phyloP scores from a whole-genome alignment of 2,797 vertebrate genomes.

The Hephaestus fuliginosus region DNA sequence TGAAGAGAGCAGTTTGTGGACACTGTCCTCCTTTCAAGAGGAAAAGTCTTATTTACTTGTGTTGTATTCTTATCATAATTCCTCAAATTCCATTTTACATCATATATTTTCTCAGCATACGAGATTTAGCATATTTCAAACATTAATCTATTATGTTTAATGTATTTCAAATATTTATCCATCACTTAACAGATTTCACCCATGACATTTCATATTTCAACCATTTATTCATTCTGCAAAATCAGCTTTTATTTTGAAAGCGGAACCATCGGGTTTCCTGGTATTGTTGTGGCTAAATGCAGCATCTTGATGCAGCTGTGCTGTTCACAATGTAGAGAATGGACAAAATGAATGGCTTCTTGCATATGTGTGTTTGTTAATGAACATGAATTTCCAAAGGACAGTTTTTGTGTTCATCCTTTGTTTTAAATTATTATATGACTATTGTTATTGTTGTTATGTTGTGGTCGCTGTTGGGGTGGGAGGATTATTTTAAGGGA shows the following conservation, averaged over 20 bases:
- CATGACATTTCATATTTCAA: no score
- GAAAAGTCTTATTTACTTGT: no score
- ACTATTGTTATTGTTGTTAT: background rate
- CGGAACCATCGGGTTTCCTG: slow-evolving; percentile 18
- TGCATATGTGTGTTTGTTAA: background rate
- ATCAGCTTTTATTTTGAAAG: slow-evolving; percentile 53
- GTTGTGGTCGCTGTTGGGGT: background rate
- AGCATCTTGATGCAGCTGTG: slow-evolving; percentile 50
- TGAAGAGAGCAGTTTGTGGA: no score
- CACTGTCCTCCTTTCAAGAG: no score
- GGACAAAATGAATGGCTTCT: slow-evolving; percentile 50
- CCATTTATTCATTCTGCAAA: no score
- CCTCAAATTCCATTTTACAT: no score
- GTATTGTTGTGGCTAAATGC: accelerated
- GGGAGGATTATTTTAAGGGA: background rate
- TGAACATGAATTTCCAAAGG: background rate
- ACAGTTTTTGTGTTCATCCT: background rate
- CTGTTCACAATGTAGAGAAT: slow-evolving; percentile 32
- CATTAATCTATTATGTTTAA: no score
- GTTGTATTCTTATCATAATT: no score
- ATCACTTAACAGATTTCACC: no score
- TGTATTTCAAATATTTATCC: no score
- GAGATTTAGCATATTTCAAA: no score
- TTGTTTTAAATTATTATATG: background rate
- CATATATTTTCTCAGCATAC: no score